Base-by-base conservation (phyloP, 1,140 invertebrate species). In the Ceratosolen fusciceps region DNA sequence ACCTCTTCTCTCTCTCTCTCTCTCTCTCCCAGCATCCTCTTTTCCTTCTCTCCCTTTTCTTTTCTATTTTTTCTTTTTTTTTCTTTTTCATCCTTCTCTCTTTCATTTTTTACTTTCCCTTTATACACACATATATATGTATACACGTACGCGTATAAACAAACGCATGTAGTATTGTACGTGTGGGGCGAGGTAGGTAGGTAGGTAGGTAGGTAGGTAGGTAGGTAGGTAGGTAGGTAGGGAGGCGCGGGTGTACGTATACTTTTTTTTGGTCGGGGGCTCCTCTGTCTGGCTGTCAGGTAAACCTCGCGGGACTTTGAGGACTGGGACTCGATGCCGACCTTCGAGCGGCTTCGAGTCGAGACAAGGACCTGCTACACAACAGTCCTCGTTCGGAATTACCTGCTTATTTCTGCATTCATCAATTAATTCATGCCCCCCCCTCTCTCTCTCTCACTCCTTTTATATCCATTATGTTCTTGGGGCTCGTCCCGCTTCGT, bases 381-480 rank as follows among this genome's bases (percentile, higher is more conserved):
- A 39, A 43, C n/a, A 74, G 39, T 74, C 62, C 79, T 76, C 79
- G 60, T 71, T 68, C 31, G 73, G 56, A 80, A 80, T 80, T 77
- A 80, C 79, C 79, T 80, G 79, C 79, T 77, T 70, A 76, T 72
- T 60, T 82, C 56, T 73, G 56, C 49, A 70, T 81, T 81, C 76
- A 62, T 71, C 80, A 68, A 81, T 80, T 80, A 76, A 77, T 62
- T 76, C 68, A 65, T 77, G 72, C 67, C 71, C n/a, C 19, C 21
- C 19, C 21, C 21, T 52, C 19, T 52, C 21, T 52, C 19, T 52
- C 21, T 5, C 19, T 16, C 2, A 21, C n/a, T 29, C 24, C 43
- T 19, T 43, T 1, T 19, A 49, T 26, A 47, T n/a, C n/a, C n/a
- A n/a, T n/a, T n/a, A n/a, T n/a, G n/a, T n/a, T n/a, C n/a, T n/a